These are phyloP conservation scores for Callipepla californica DNA, from an alignment of 2,113 vertebrate species.

Conservation along the genomic window DNA sequence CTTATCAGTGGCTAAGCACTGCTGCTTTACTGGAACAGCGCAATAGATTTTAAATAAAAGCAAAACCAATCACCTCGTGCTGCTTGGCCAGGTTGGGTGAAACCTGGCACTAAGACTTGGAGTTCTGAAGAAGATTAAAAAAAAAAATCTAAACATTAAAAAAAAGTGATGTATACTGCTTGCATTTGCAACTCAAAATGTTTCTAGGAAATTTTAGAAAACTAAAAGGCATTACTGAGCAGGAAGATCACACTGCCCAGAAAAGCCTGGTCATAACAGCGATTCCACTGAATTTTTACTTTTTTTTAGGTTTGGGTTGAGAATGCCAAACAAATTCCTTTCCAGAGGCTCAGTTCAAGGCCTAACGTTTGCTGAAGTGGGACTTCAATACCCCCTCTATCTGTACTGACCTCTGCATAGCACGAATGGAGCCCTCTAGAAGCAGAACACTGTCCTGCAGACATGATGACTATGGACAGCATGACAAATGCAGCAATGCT, in stretches of 20 bases:
- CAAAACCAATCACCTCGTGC: neutral
- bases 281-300: neutral
- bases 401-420: neutral
- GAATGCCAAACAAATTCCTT: neutral
- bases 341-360: neutral
- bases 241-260: neutral
- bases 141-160: neutral
- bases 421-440: neutral
- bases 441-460: neutral
- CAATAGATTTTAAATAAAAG: slow-evolving; percentile 30
- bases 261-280: neutral
- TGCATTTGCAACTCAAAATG: neutral
- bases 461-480: neutral
- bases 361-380: neutral
- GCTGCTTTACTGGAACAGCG: slow-evolving; percentile 52
- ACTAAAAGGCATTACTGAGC: neutral
- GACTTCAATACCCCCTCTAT: neutral
- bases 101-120: neutral
- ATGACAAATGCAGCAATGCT: neutral
- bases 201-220: neutral
- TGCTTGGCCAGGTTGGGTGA: neutral
- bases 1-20: slow-evolving; percentile 38
- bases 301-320: neutral
- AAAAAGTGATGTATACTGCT: neutral
- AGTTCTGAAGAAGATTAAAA: neutral